Evolutionary conservation across 2,888 invertebrate species (phyloP).

Genomic region (Oligia strigilis): DNA sequence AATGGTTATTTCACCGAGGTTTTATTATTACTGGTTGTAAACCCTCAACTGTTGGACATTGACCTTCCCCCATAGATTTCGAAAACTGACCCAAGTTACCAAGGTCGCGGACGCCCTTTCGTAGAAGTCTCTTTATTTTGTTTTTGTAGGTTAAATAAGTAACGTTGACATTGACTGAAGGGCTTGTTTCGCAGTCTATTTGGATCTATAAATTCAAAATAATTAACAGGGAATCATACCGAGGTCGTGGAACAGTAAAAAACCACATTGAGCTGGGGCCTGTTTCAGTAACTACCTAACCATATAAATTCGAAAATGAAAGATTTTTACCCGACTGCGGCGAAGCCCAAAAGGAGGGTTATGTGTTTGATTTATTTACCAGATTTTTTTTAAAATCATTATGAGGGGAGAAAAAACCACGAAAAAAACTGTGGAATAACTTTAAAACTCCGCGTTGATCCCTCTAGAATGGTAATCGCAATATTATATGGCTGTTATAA

Average conservation of each 20-base stretch:
- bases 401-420: no score
- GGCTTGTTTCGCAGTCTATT: neutral
- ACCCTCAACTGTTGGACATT: constrained; percentile 34
- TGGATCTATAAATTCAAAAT: neutral
- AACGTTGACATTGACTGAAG: constrained; percentile 1
- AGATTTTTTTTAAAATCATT: neutral
- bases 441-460: neutral
- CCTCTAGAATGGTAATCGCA: constrained; percentile 60
- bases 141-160: neutral
- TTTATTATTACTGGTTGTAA: constrained; percentile 26
- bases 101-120: constrained; percentile 36
- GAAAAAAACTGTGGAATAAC: neutral
- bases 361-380: no score
- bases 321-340: no score
- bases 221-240: neutral
- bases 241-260: neutral
- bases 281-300: neutral
- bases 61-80: constrained; percentile 49
- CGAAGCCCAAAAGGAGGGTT: no score
- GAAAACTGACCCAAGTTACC: constrained; percentile 36
- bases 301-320: neutral
- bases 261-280: neutral
- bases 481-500: constrained; percentile 74
- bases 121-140: constrained; percentile 2
- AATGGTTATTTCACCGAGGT: constrained; percentile 13